Conservation (phyloP, 1,140 invertebrate genomes). For the Bombyx mori region DNA sequence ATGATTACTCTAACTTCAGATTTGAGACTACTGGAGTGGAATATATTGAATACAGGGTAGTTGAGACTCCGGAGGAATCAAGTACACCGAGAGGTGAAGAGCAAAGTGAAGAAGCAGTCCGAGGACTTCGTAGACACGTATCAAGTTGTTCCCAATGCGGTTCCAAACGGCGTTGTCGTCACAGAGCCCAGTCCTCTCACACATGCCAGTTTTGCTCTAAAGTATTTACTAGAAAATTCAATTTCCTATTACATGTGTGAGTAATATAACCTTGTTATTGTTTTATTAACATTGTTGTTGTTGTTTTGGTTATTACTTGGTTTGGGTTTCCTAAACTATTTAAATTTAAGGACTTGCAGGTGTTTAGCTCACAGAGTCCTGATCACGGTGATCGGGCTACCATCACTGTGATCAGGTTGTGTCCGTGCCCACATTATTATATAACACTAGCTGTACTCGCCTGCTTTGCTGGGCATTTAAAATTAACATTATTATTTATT, state of each 20-base stretch:
- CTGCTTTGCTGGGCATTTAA: no score
- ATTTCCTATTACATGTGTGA: constrained; percentile 34
- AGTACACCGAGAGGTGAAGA: not conserved
- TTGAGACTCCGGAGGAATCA: not conserved
- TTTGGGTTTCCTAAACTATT: no score
- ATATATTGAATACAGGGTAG: not conserved
- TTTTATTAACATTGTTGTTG: no score
- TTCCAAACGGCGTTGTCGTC: constrained; percentile 17
- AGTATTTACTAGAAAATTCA: constrained; percentile 32
- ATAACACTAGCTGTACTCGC: no score
- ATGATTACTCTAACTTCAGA: not conserved
- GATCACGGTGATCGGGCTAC: no score
- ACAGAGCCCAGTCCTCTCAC: constrained; percentile 11
- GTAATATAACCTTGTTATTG: constrained; percentile 8
- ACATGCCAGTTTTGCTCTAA: constrained; percentile 28
- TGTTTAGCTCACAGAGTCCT: no score
- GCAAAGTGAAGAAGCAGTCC: not conserved
- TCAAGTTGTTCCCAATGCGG: constrained; percentile 19
- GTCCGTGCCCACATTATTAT: no score
- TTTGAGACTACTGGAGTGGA: not conserved
- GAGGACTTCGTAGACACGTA: no score
- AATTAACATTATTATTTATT: no score
- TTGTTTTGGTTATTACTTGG: no score
- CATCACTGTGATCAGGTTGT: no score
- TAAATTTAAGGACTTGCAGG: no score